These are phyloP conservation scores for Syndactyla subalaris DNA, from an alignment of 2,797 vertebrate genomes.

Conservation along the genomic window DNA sequence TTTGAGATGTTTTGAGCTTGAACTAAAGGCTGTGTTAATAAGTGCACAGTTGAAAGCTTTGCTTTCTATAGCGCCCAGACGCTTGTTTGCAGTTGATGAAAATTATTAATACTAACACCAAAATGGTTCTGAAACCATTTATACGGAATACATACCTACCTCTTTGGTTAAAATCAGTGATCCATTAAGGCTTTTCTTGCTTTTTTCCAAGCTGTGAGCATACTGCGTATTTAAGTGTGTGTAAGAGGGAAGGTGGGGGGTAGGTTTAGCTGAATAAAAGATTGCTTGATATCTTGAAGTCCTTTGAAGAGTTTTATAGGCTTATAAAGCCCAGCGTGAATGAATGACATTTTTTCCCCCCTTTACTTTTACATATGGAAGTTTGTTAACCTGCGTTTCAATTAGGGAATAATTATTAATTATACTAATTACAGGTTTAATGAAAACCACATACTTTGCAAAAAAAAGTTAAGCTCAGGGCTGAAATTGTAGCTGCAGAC, in stretches of 20 bases:
- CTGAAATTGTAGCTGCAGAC: constrained; percentile 49
- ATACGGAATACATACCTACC: constrained; percentile 73
- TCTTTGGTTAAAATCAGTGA: constrained; percentile 82
- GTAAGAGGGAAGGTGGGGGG: constrained; percentile 81
- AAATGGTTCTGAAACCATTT: constrained; percentile 79
- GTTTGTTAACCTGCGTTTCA: constrained; percentile 81
- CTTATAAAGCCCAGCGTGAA: constrained; percentile 81
- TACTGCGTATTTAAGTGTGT: constrained; percentile 83
- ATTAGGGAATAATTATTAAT: constrained; percentile 83
- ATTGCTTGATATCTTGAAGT: constrained; percentile 83
- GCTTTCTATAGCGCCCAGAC: constrained; percentile 49
- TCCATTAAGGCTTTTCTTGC: constrained; percentile 80
- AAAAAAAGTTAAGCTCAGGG: constrained; percentile 49
- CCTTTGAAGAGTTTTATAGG: constrained; percentile 87
- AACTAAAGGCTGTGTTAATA: constrained; percentile 79
- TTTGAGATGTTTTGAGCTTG: constrained; percentile 73
- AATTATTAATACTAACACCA: constrained; percentile 81
- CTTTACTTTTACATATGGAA: constrained; percentile 75
- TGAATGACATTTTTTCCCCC: constrained; percentile 74
- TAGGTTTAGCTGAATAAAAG: constrained; percentile 85
- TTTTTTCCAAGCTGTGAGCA: constrained; percentile 81
- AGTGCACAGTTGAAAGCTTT: constrained; percentile 60
- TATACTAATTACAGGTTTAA: constrained; percentile 77
- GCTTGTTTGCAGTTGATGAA: constrained; percentile 76
- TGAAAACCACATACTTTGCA: constrained; percentile 61